These are phyloP conservation scores for Aquatica leii DNA, from an alignment of 2,888 invertebrate genomes.

Conservation along the genomic window DNA sequence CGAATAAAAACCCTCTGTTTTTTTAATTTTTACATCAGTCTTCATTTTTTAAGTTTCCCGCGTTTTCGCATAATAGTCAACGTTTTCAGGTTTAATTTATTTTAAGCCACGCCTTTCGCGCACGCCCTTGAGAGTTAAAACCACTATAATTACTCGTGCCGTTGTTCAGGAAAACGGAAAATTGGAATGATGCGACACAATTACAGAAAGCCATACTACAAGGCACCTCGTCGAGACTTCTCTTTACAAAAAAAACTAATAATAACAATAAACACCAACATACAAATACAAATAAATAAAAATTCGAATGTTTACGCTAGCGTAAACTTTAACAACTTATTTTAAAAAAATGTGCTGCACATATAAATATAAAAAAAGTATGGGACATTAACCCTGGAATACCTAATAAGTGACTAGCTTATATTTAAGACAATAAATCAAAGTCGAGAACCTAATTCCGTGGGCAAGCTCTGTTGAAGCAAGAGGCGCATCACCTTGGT, in stretches of 20 bases:
- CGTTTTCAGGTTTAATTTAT: too few relatives aligned
- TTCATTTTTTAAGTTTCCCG: too few relatives aligned
- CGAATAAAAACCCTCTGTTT: too few relatives aligned
- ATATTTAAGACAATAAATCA: neutral
- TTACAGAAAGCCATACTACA: neutral
- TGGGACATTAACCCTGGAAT: neutral
- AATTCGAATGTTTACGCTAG: neutral
- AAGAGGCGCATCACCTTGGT: too few relatives aligned
- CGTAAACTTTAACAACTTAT: constrained; percentile 6
- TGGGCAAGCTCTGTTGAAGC: too few relatives aligned
- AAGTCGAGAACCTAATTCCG: too few relatives aligned
- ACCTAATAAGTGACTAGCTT: constrained; percentile 13
- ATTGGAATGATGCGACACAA: neutral
- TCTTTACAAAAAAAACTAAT: neutral
- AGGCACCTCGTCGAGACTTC: constrained; percentile 2
- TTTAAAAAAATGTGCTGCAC: neutral
- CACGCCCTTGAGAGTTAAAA: too few relatives aligned
- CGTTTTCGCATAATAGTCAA: too few relatives aligned
- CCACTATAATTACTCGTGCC: too few relatives aligned
- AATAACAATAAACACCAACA: constrained; percentile 8
- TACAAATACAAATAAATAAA: constrained; percentile 12
- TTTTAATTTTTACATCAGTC: too few relatives aligned
- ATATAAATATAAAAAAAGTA: neutral
- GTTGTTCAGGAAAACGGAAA: neutral
- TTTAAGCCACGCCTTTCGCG: too few relatives aligned